These are phyloP conservation scores for Porphyrio hochstetteri DNA, from an alignment of 2,113 vertebrate species.

Conservation along the genomic window DNA sequence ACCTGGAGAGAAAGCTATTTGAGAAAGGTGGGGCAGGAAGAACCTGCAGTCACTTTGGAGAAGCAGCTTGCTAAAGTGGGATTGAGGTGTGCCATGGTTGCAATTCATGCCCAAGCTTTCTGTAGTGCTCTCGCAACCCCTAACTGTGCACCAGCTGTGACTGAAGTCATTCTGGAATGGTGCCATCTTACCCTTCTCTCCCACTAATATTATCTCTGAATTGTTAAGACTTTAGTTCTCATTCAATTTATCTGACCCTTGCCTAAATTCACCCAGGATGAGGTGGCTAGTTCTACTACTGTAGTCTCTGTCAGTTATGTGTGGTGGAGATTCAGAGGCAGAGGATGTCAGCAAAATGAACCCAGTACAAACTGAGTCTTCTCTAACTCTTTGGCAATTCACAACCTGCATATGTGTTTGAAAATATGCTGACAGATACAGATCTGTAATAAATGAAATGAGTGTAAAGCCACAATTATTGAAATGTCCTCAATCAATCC, in stretches of 20 bases:
- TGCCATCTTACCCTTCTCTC: not conserved
- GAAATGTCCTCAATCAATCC: not conserved
- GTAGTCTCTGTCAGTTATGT: not conserved
- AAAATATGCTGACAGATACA: not conserved
- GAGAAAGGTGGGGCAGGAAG: not conserved
- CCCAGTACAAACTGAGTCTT: not conserved
- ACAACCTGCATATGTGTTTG: not conserved
- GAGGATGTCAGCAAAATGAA: not conserved
- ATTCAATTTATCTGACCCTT: not conserved
- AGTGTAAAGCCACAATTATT: not conserved
- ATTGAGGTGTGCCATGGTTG: fast-evolving
- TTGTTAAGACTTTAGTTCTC: not conserved
- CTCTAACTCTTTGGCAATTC: not conserved
- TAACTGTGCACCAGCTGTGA: not conserved
- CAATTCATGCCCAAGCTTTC: not conserved
- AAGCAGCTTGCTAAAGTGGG: fast-evolving
- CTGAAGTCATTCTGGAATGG: not conserved
- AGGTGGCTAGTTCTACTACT: not conserved
- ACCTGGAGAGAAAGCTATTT: not conserved
- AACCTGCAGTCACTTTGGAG: not conserved
- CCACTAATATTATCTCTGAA: not conserved
- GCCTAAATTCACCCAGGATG: not conserved
- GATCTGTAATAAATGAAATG: not conserved
- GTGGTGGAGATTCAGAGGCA: not conserved
- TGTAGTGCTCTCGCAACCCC: not conserved